A percentile compares a stretch with the other conserved stretches of the same genome.
Conservation (phyloP, 1,140 invertebrate genomes). For the Archivesica marissinica region DNA sequence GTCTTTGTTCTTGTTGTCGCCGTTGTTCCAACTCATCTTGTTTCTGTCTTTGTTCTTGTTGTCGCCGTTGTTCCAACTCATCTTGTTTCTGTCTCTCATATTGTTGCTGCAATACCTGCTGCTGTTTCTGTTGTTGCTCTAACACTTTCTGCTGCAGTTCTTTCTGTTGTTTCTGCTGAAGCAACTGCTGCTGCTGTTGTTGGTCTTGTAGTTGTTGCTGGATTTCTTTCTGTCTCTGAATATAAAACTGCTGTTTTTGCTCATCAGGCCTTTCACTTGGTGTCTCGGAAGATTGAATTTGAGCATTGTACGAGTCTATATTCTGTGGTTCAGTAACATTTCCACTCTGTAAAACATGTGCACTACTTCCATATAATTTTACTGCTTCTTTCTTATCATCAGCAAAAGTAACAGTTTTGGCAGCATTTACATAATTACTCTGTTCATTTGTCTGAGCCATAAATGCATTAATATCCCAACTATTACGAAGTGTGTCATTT, state of each 20-base stretch:
- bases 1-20: conserved; percentile 35
- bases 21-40: conserved; percentile 19
- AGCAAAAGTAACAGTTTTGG: conserved; percentile 42
- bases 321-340: background rate
- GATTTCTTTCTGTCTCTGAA: conserved; percentile 46
- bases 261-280: background rate
- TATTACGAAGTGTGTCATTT: conserved; percentile 54
- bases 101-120: conserved; percentile 37
- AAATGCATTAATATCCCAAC: conserved; percentile 50
- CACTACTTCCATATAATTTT: conserved; percentile 20
- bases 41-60: conserved; percentile 27
- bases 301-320: conserved; percentile 55
- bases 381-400: background rate
- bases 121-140: conserved; percentile 53
- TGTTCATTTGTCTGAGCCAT: conserved; percentile 31
- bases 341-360: background rate
- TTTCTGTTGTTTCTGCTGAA: conserved; percentile 37
- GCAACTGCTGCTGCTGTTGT: background rate
- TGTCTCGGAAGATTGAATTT: conserved; percentile 6
- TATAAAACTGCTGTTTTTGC: conserved; percentile 36
- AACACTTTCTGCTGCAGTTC: conserved; percentile 34
- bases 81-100: conserved; percentile 43
- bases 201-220: conserved; percentile 45
- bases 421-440: conserved; percentile 32
- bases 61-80: conserved; percentile 18